A percentile compares a stretch with the other conserved stretches of the same genome.
phyloP scores from a whole-genome alignment of 2,888 invertebrate species.

The Drosophila greeni region DNA sequence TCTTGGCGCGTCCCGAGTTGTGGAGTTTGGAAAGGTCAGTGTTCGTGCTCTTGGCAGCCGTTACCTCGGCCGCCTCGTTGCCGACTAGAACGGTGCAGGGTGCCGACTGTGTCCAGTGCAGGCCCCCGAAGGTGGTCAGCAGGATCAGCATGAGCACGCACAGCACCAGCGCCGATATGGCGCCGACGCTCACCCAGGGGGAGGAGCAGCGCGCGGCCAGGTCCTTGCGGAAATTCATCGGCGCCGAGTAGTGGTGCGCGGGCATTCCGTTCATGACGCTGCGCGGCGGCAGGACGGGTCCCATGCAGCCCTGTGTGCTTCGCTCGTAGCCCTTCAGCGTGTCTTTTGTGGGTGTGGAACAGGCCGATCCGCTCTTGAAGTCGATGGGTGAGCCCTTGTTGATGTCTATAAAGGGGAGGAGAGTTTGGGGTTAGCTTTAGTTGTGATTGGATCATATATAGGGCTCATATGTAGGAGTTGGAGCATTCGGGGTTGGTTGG shows the following conservation, averaged over 20 bases:
- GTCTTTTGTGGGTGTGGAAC: slow-evolving; percentile 91
- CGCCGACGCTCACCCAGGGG: slow-evolving; percentile 93
- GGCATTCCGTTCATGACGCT: slow-evolving; percentile 80
- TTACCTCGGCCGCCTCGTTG: slow-evolving; percentile 86
- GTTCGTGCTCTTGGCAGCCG: slow-evolving; percentile 85
- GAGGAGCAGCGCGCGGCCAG: slow-evolving; percentile 92
- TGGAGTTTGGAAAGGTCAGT: slow-evolving; percentile 86
- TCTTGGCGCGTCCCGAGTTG: slow-evolving; percentile 82
- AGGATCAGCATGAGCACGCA: slow-evolving; percentile 90
- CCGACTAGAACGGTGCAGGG: slow-evolving; percentile 91
- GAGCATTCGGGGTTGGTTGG: slow-evolving; percentile 35
- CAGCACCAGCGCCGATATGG: slow-evolving; percentile 90
- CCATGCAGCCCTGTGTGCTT: slow-evolving; percentile 82
- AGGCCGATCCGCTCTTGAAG: slow-evolving; percentile 90
- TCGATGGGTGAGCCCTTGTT: slow-evolving; percentile 93
- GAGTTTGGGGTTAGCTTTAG: not conserved
- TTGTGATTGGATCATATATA: not conserved
- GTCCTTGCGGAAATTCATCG: slow-evolving; percentile 93
- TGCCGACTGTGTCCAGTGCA: slow-evolving; percentile 90
- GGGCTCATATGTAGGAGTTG: not conserved
- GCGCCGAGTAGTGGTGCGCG: slow-evolving; percentile 87
- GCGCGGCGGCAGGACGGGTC: slow-evolving; percentile 87
- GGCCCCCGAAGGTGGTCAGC: slow-evolving; percentile 90
- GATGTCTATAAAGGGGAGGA: slow-evolving; percentile 84
- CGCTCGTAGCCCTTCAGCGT: slow-evolving; percentile 82